Conservation (phyloP, 2,888 invertebrate species). For the Augochlorella aurata region DNA sequence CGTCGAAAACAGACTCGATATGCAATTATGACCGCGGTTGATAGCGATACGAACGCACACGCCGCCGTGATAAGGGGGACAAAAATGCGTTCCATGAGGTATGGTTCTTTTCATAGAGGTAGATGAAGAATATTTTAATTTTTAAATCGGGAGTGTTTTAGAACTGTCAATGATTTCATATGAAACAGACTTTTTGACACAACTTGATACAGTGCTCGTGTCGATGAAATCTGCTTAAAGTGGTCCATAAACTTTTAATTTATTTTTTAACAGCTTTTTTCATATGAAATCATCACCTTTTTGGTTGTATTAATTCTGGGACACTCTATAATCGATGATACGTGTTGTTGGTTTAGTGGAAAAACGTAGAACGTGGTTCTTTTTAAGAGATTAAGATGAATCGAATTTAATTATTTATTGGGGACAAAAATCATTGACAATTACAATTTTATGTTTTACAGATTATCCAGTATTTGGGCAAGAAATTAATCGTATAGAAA, state of each 20-base stretch:
- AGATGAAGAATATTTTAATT: neutral
- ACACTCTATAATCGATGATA: slow-evolving; percentile 15
- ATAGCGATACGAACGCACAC: slow-evolving; percentile 37
- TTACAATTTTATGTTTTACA: slow-evolving; percentile 24
- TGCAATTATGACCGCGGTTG: slow-evolving; percentile 36
- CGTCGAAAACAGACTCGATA: slow-evolving; percentile 46
- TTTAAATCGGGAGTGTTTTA: neutral
- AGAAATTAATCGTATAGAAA: slow-evolving; percentile 20
- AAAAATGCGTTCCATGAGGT: slow-evolving; percentile 40
- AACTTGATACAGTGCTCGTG: neutral
- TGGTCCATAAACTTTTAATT: neutral
- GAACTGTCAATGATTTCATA: neutral
- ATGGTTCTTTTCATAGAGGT: slow-evolving; percentile 19
- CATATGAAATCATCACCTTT: neutral
- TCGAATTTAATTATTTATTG: slow-evolving; percentile 2
- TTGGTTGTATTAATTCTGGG: neutral
- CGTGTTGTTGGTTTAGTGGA: slow-evolving; percentile 39
- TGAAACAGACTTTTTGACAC: neutral
- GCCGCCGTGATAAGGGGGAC: slow-evolving; percentile 52
- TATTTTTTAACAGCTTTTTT: neutral
- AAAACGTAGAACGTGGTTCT: slow-evolving; percentile 4
- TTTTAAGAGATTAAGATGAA: slow-evolving; percentile 1
- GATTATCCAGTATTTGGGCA: slow-evolving; percentile 16
- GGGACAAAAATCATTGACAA: slow-evolving; percentile 11
- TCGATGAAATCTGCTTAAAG: neutral